phyloP scores from a whole-genome alignment of 2,113 vertebrate species.

The Tragelaphus imberbis region DNA sequence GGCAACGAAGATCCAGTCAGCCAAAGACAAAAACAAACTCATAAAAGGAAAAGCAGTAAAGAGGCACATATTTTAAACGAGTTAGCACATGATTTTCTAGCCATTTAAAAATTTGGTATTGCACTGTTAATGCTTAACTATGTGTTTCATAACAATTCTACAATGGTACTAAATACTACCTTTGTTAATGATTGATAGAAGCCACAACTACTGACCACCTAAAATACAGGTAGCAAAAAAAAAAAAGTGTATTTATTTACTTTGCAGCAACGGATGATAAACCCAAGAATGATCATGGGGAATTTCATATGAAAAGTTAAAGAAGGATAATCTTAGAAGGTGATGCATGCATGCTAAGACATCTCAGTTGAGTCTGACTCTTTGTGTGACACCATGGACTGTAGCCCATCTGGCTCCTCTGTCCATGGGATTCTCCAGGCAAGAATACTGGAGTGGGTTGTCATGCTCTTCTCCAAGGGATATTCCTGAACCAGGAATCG shows the following conservation, averaged over 20 bases:
- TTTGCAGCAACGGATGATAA: neutral
- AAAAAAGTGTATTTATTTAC: neutral
- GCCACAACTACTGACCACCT: neutral
- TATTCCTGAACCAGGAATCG: neutral
- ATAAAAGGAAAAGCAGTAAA: neutral
- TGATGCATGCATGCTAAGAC: fast-evolving
- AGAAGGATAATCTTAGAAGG: neutral
- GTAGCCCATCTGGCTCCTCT: neutral
- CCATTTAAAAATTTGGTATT: conserved; percentile 6
- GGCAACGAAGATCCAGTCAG: fast-evolving
- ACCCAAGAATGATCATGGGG: neutral
- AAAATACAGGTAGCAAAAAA: neutral
- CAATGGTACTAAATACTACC: neutral
- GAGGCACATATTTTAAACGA: neutral
- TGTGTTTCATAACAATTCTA: neutral
- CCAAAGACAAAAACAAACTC: neutral
- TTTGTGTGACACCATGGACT: neutral
- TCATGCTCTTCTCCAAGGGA: neutral
- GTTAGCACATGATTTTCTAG: neutral
- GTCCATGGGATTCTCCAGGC: neutral
- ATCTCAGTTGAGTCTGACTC: neutral
- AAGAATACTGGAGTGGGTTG: neutral
- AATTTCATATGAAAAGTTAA: neutral
- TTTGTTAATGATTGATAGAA: neutral
- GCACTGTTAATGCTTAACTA: too few relatives aligned